These are phyloP conservation scores for Oophaga pumilio DNA, from an alignment of 2,113 vertebrate genomes.

Conservation along the genomic window DNA sequence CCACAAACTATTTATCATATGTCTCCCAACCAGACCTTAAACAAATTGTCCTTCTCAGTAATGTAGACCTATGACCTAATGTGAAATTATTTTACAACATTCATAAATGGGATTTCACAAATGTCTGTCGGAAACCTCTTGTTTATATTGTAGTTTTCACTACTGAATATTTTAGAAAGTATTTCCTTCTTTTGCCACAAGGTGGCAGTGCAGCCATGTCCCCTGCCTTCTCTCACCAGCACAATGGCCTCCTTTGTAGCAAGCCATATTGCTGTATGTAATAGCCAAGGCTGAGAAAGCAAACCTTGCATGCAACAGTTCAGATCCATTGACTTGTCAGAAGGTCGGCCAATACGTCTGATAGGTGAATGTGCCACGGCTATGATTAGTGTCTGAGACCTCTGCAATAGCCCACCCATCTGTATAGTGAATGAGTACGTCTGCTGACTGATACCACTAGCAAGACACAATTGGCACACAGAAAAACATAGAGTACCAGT, in stretches of 20 bases:
- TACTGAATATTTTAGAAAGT: background rate
- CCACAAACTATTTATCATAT: too few relatives aligned
- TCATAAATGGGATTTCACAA: background rate
- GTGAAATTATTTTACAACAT: too few relatives aligned
- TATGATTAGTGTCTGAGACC: background rate
- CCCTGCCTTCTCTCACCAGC: background rate
- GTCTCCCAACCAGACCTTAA: too few relatives aligned
- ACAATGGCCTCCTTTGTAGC: background rate
- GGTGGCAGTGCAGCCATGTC: slow-evolving; percentile 10
- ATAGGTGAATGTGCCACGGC: background rate
- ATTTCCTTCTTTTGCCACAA: background rate
- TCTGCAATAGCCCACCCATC: background rate
- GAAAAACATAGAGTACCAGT: too few relatives aligned
- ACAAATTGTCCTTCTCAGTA: background rate
- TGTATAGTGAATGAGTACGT: background rate
- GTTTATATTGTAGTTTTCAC: background rate
- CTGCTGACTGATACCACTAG: too few relatives aligned
- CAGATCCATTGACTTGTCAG: background rate
- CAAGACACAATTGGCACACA: too few relatives aligned
- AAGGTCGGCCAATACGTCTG: background rate
- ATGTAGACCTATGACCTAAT: too few relatives aligned
- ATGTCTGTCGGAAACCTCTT: background rate
- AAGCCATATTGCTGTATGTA: background rate
- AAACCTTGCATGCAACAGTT: too few relatives aligned
- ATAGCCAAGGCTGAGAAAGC: background rate